Evolutionary conservation across 2,888 invertebrate genomes (phyloP).

Genomic region (Pycnomerus fuliginosus): DNA sequence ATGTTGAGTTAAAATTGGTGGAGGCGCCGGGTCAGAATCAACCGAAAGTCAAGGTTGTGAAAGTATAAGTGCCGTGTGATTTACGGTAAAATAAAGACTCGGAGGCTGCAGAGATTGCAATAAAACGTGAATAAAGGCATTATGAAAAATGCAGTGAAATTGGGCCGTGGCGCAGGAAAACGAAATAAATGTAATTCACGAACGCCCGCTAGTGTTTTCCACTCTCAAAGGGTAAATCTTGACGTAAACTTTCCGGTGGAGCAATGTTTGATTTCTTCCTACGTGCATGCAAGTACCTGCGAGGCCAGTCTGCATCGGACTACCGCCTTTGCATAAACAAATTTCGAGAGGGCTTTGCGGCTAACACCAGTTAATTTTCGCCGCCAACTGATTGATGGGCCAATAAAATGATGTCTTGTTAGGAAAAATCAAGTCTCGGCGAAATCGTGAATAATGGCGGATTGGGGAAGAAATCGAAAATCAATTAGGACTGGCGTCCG

Average conservation of each 20-base stretch:
- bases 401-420: too few relatives aligned
- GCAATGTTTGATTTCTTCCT: slow-evolving; percentile 20
- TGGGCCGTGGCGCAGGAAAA: slow-evolving; percentile 5
- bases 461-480: slow-evolving; percentile 25
- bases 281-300: slow-evolving; percentile 16
- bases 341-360: too few relatives aligned
- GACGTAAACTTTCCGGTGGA: slow-evolving; percentile 12
- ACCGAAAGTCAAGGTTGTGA: too few relatives aligned
- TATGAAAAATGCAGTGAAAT: slow-evolving; percentile 10
- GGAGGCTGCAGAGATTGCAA: too few relatives aligned
- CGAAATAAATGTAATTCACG: slow-evolving; percentile 16
- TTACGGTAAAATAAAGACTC: too few relatives aligned
- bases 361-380: slow-evolving; percentile 15
- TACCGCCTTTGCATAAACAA: too few relatives aligned
- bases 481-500: slow-evolving; percentile 34
- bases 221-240: slow-evolving; percentile 11
- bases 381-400: slow-evolving; percentile 5
- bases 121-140: slow-evolving; percentile 4
- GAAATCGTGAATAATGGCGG: slow-evolving; percentile 10
- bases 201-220: slow-evolving; percentile 9
- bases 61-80: too few relatives aligned
- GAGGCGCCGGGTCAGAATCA: too few relatives aligned
- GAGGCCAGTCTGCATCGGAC: slow-evolving; percentile 16
- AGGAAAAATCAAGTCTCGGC: not conserved
- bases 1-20: too few relatives aligned